Conservation (phyloP, 1,140 invertebrate genomes). For the Penaeus indicus region DNA sequence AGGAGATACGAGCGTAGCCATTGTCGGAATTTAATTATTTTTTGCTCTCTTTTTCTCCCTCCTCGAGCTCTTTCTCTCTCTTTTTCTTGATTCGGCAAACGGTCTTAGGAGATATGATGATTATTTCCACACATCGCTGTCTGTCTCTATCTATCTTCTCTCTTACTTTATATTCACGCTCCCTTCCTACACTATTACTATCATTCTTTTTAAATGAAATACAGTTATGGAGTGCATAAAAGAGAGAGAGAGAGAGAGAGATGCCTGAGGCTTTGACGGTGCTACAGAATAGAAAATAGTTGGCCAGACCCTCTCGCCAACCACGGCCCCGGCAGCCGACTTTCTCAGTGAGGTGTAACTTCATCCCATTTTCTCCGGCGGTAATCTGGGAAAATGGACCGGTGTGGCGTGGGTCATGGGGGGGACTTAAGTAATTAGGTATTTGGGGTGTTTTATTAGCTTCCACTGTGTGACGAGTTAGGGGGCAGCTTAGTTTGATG, state of each 20-base stretch:
- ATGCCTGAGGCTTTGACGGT: no score
- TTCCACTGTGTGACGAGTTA: conserved; percentile 33
- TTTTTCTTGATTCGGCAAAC: background rate
- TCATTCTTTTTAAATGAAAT: no score
- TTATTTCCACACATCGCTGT: no score
- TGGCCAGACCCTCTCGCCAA: background rate
- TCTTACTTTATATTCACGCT: no score
- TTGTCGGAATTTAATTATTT: conserved; percentile 63
- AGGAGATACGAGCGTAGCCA: conserved; percentile 57
- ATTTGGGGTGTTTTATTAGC: conserved; percentile 58
- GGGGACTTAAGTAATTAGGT: conserved; percentile 57
- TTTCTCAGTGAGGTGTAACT: conserved; percentile 59
- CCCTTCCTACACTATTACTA: no score
- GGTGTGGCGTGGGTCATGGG: conserved; percentile 38
- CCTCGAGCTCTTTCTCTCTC: conserved; percentile 3
- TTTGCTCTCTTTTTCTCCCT: conserved; percentile 22
- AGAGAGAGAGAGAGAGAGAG: background rate
- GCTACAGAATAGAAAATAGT: conserved; percentile 7
- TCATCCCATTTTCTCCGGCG: conserved; percentile 58
- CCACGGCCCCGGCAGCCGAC: conserved; percentile 27
- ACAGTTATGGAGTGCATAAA: background rate
- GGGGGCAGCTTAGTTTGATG: conserved; percentile 41
- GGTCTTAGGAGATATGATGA: no score
- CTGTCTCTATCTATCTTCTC: no score
- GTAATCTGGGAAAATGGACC: conserved; percentile 60